A percentile compares a stretch with the other conserved stretches of the same genome.
Conservation (phyloP, 2,797 vertebrate genomes). For the Perodicticus potto region DNA sequence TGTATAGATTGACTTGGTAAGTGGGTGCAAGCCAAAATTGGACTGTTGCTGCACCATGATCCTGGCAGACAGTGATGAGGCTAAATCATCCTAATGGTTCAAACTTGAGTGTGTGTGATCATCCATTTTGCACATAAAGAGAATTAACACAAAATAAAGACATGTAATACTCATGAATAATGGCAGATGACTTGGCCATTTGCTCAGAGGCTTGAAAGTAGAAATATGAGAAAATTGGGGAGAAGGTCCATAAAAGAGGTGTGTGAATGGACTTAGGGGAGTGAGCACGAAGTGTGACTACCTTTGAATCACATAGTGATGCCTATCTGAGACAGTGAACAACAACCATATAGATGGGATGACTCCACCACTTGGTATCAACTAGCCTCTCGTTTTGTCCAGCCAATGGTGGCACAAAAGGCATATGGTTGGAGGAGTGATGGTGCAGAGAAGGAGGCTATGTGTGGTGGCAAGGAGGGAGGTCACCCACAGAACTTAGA, state of each 20-base stretch:
- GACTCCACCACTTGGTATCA: neutral
- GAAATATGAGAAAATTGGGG: neutral
- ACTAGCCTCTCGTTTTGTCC: neutral
- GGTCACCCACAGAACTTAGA: neutral
- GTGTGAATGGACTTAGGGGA: neutral
- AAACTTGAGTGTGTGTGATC: neutral
- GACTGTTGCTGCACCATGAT: neutral
- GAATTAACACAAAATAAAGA: neutral
- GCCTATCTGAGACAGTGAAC: neutral
- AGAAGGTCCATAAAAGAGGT: neutral
- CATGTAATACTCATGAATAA: neutral
- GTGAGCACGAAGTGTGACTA: neutral
- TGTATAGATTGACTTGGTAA: neutral
- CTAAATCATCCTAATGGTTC: neutral
- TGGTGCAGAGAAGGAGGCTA: neutral
- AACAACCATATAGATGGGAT: neutral
- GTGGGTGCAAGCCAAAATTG: neutral
- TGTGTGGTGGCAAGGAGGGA: neutral
- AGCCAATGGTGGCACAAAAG: neutral
- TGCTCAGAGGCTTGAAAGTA: neutral
- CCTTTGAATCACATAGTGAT: conserved; percentile 12
- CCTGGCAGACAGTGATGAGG: neutral
- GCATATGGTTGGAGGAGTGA: neutral
- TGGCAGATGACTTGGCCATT: neutral
- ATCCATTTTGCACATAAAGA: neutral